phyloP scores from a whole-genome alignment of 2,888 invertebrate genomes.

The Cacoxenus indagator region DNA sequence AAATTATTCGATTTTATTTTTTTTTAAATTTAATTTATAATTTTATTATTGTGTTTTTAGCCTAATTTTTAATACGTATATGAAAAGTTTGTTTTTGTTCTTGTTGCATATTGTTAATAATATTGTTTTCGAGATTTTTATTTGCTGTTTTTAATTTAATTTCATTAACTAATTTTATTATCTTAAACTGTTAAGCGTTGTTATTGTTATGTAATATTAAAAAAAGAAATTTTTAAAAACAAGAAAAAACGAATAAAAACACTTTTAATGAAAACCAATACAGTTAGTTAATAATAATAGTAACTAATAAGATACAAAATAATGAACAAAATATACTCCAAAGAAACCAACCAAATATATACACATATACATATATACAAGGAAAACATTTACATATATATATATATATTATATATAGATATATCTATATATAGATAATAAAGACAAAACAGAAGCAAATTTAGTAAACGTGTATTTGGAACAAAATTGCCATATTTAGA shows the following conservation, averaged over 20 bases:
- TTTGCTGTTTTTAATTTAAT: constrained; percentile 19
- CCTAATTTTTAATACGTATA: constrained; percentile 23
- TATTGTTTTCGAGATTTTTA: constrained; percentile 17
- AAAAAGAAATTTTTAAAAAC: constrained; percentile 38
- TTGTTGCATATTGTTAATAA: constrained; percentile 55
- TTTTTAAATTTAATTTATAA: no score
- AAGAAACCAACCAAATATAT: constrained; percentile 70
- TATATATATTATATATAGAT: constrained; percentile 39
- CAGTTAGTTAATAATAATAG: constrained; percentile 33
- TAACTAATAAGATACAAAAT: constrained; percentile 55
- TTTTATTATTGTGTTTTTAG: constrained; percentile 48
- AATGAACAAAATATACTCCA: constrained; percentile 68
- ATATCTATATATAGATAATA: constrained; percentile 49
- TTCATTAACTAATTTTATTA: constrained; percentile 15
- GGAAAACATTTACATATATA: constrained; percentile 42
- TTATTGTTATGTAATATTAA: constrained; percentile 63
- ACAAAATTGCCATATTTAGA: constrained; percentile 58
- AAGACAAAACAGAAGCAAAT: constrained; percentile 39
- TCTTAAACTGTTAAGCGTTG: constrained; percentile 30
- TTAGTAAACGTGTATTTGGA: constrained; percentile 65
- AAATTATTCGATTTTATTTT: constrained; percentile 53
- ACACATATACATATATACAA: constrained; percentile 50
- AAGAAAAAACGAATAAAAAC: constrained; percentile 37
- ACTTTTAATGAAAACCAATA: constrained; percentile 21
- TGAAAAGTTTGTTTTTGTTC: constrained; percentile 34